A percentile compares a stretch with the other conserved stretches of the same genome.
phyloP scores from a whole-genome alignment of 2,113 vertebrate species.

The Ictidomys tridecemlineatus region DNA sequence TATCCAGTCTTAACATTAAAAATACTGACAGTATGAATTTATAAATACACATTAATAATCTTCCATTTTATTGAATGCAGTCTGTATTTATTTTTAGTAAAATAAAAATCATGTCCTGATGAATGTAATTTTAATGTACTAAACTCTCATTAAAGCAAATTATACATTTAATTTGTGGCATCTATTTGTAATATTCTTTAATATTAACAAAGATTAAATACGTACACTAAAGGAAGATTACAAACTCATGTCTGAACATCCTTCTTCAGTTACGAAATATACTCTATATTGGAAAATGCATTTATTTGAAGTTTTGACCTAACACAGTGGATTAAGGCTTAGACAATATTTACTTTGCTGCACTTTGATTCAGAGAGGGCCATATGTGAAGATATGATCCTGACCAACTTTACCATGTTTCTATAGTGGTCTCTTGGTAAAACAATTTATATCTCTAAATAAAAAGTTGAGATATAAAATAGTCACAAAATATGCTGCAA shows the following conservation, averaged over 20 bases:
- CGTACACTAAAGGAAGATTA: slow-evolving; percentile 60
- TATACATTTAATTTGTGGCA: slow-evolving; percentile 52
- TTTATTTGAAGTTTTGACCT: slow-evolving; percentile 80
- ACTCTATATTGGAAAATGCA: slow-evolving; percentile 78
- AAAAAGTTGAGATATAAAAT: slow-evolving; percentile 71
- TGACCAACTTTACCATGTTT: slow-evolving; percentile 65
- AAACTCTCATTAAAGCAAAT: slow-evolving; percentile 60
- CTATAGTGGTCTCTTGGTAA: slow-evolving; percentile 33
- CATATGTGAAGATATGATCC: slow-evolving; percentile 68
- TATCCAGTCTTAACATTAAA: slow-evolving; percentile 39
- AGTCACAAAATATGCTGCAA: slow-evolving; percentile 79
- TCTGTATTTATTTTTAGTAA: slow-evolving; percentile 21
- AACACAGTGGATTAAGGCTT: slow-evolving; percentile 79
- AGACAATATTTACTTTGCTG: slow-evolving; percentile 80
- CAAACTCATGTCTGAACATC: slow-evolving; percentile 38
- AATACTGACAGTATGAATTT: slow-evolving; percentile 50
- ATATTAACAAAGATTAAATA: slow-evolving; percentile 63
- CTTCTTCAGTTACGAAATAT: slow-evolving; percentile 77
- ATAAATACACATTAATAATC: not conserved
- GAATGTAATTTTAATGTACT: slow-evolving; percentile 58
- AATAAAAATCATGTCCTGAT: slow-evolving; percentile 66
- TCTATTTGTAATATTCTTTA: slow-evolving; percentile 60
- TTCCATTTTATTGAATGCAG: slow-evolving; percentile 60
- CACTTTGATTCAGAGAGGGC: slow-evolving; percentile 81
- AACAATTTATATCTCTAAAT: slow-evolving; percentile 63